Conservation (phyloP, 30 jellyfish, hydroid and myxozoan genomes). For the Chrysaora quinquecirrha region DNA sequence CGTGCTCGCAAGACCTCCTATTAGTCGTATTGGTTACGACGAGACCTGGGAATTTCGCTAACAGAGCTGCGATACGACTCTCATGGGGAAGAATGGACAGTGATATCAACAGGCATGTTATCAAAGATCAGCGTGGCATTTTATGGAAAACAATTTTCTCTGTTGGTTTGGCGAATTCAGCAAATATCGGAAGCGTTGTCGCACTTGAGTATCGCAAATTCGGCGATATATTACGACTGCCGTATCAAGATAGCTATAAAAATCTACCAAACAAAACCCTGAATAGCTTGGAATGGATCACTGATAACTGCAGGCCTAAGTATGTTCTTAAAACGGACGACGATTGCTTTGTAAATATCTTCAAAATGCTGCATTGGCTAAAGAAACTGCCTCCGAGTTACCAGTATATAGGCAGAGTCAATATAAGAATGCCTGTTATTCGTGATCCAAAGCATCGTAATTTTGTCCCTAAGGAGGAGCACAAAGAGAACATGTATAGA, state of each 20-base stretch:
- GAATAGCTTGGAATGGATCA: conserved; percentile 92
- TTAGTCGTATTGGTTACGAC: conserved; percentile 81
- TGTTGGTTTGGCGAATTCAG: conserved; percentile 79
- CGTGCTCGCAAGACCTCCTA: conserved; percentile 43
- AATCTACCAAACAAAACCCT: conserved; percentile 90
- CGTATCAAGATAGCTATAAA: conserved; percentile 79
- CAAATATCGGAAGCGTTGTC: conserved; percentile 50
- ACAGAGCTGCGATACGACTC: conserved; percentile 86
- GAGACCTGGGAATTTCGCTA: conserved; percentile 83
- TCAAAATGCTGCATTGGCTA: conserved; percentile 80
- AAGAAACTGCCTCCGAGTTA: conserved; percentile 47
- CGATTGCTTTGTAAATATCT: conserved; percentile 87
- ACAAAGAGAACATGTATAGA: conserved; percentile 65
- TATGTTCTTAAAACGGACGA: conserved; percentile 92
- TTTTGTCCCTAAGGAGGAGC: conserved; percentile 84
- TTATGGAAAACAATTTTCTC: conserved; percentile 81
- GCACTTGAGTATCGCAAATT: conserved; percentile 61
- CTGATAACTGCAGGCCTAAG: conserved; percentile 82
- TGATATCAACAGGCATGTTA: conserved; percentile 33
- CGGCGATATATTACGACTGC: conserved; percentile 76
- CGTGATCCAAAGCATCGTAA: conserved; percentile 97
- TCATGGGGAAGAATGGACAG: conserved; percentile 94
- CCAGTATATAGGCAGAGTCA: conserved; percentile 84
- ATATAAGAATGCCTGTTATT: conserved; percentile 84
- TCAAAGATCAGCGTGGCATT: neutral